Percentiles rank a stretch among this genome's conserved stretches.
Conservation (phyloP, 2,113 vertebrate species). For the Eublepharis macularius region DNA sequence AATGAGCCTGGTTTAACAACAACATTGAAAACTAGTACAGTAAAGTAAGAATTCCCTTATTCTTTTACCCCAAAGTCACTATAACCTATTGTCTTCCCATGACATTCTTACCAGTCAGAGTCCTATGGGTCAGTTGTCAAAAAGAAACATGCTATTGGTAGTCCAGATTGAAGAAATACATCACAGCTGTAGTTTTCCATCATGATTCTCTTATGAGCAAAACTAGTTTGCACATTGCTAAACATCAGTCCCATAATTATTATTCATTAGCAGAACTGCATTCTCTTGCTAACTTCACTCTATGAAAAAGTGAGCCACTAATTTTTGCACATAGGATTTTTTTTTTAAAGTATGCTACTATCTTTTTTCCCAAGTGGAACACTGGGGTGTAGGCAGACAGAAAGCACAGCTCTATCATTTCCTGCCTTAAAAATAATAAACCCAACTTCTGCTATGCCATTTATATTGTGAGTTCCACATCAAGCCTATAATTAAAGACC, state of each 20-base stretch:
- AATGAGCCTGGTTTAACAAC: background rate
- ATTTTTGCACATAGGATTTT: background rate
- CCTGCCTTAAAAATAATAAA: slow-evolving; percentile 33
- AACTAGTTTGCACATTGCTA: background rate
- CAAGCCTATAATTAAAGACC: slow-evolving; percentile 28
- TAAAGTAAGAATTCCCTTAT: background rate
- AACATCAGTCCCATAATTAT: background rate
- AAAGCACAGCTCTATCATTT: slow-evolving; percentile 38
- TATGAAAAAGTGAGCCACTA: background rate
- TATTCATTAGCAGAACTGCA: slow-evolving; percentile 23
- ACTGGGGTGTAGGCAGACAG: slow-evolving; percentile 31
- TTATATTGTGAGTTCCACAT: slow-evolving; percentile 21
- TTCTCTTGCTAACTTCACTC: background rate
- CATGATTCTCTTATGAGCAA: background rate
- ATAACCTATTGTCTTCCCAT: background rate
- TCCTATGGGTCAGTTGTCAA: background rate
- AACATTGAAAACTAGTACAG: background rate
- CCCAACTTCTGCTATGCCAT: slow-evolving; percentile 14
- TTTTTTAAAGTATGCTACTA: background rate
- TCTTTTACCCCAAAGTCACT: background rate
- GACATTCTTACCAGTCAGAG: background rate
- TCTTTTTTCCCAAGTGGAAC: slow-evolving; percentile 49
- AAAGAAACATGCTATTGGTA: background rate
- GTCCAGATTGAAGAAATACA: background rate
- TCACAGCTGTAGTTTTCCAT: slow-evolving; percentile 1